Percentiles rank a stretch among this genome's conserved stretches.
Conservation (phyloP, 2,888 invertebrate genomes). For the Epinotia bilunana region DNA sequence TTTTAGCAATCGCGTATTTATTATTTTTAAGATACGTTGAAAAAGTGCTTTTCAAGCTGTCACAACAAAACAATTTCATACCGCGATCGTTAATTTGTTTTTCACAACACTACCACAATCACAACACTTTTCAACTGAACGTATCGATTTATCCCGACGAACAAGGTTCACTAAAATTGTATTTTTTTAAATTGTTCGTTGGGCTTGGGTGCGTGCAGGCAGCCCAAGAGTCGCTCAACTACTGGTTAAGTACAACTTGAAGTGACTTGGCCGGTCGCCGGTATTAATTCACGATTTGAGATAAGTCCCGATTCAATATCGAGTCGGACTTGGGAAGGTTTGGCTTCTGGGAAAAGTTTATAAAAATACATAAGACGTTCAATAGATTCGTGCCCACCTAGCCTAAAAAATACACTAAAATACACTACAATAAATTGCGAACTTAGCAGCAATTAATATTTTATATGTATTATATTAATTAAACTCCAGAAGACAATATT, state of each 20-base stretch:
- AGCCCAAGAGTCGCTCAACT: conserved; percentile 67
- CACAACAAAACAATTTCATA: conserved; percentile 50
- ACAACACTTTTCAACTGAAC: conserved; percentile 46
- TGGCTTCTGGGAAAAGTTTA: neutral
- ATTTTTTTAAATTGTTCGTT: conserved; percentile 45
- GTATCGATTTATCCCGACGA: conserved; percentile 17
- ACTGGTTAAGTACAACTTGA: conserved; percentile 58
- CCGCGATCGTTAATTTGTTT: conserved; percentile 52
- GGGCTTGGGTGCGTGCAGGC: conserved; percentile 65
- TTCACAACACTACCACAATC: conserved; percentile 56
- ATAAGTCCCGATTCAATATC: conserved; percentile 55
- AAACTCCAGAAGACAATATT: neutral
- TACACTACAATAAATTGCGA: neutral
- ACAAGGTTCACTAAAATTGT: conserved; percentile 48
- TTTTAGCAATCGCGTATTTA: conserved; percentile 15
- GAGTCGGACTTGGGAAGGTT: conserved; percentile 33
- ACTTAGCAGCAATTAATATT: neutral
- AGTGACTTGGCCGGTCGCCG: conserved; percentile 57
- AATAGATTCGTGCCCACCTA: neutral
- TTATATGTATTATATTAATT: neutral
- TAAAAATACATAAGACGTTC: neutral
- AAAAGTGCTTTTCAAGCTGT: conserved; percentile 45
- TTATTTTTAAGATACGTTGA: neutral
- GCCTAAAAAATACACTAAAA: neutral
- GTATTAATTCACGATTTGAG: conserved; percentile 73